Evolutionary conservation across 2,888 invertebrate genomes (phyloP), one percentile per base, ranked within the genome.

Genomic region (Acrobasis repandana): DNA sequence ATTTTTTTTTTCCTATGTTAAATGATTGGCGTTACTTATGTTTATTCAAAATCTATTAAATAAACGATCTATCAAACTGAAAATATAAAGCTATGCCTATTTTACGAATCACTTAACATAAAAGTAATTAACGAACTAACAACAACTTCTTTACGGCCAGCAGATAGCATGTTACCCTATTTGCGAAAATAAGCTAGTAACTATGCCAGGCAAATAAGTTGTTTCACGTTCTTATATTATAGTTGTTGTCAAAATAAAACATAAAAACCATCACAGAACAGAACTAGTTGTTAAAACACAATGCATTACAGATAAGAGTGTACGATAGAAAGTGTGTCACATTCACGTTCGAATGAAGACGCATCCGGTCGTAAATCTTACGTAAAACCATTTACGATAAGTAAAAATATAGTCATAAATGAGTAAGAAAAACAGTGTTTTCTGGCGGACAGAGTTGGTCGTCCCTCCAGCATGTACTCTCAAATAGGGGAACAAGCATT

Each of bases 401-500:
- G 74, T 82, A 74, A 76, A 83, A 81, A 77, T 79, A 68, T 65
- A 60, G 65, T 73, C 73, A 74, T 73, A 77, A 76, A 79, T 76
- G 65, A 70, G 70, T 74, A 74, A 77, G 74, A 76, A 82, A 83
- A 82, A 77, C 71, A 72, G 66, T 72, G 68, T 73, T 82, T 71
- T 73, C 67, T 70, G 71, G 70, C 61, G 75, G 78, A 69, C 65
- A 70, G 69, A 74, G 74, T 84, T 85, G 88, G 80, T 79, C 86
- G 77, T 83, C 91, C 91, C 89, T 77, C 80, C 84, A 88, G 91
- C 90, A 92, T 91, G 92, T 92, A 92, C 92, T 92, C 90, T 92
- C 92, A 92, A 92, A 92, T 92, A 92, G 92, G 92, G 92, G 92
- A 92, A 92, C 92, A 92, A 92, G 92, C 92, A 92, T 92, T 92